Evolutionary conservation across 2,888 invertebrate species (phyloP).

Genomic region (Ischnura elegans): DNA sequence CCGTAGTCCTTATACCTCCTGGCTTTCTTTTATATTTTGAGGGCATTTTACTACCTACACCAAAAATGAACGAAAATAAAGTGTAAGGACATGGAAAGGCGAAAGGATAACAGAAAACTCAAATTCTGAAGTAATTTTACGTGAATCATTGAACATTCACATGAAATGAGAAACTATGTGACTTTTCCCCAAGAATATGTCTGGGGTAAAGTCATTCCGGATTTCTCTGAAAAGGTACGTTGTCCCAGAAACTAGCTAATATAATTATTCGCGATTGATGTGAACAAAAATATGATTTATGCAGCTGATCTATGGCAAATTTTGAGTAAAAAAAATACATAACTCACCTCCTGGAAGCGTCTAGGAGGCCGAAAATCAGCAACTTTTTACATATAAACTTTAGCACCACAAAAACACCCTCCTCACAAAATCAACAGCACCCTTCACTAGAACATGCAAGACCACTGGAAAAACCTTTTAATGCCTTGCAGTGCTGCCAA

Average conservation of each 20-base stretch:
- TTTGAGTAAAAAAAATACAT: neutral
- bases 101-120: no score
- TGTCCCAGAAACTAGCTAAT: neutral
- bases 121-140: no score
- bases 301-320: neutral
- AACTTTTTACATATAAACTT: neutral
- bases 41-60: no score
- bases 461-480: neutral
- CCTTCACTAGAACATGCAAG: neutral
- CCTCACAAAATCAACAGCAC: neutral
- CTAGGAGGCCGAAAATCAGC: neutral
- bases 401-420: neutral
- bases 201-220: conserved; percentile 1
- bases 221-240: neutral
- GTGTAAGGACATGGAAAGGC: neutral
- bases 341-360: neutral
- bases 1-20: neutral
- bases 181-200: neutral
- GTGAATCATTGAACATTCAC: no score
- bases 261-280: neutral
- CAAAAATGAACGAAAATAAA: neutral
- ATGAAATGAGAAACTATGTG: no score
- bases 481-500: neutral
- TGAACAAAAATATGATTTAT: neutral
- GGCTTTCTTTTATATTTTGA: neutral